Evolutionary conservation across 2,888 invertebrate genomes (phyloP).

Genomic region (Oscheius sp.): DNA sequence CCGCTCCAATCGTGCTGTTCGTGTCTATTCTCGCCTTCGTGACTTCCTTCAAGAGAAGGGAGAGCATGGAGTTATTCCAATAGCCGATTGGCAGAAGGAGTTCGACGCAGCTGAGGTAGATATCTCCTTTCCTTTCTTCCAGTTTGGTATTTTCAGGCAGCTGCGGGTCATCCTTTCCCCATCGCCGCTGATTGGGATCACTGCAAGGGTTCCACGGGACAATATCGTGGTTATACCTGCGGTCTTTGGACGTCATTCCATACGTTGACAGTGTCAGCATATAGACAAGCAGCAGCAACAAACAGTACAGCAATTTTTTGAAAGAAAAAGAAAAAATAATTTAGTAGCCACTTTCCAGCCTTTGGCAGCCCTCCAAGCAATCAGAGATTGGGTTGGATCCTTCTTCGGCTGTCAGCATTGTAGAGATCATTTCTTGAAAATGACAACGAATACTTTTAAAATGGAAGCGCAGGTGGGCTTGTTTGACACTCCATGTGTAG

Average conservation of each 20-base stretch:
- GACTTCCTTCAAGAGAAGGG: constrained; percentile 62
- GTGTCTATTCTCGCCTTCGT: constrained; percentile 52
- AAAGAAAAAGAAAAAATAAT: too few species aligned
- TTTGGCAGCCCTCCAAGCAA: constrained; percentile 80
- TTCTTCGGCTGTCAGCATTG: constrained; percentile 96
- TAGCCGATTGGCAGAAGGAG: constrained; percentile 64
- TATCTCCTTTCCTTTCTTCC: background rate
- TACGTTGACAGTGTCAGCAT: constrained; percentile 84
- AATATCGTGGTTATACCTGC: constrained; percentile 83
- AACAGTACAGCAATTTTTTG: background rate
- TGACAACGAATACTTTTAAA: constrained; percentile 77
- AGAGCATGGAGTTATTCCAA: constrained; percentile 43
- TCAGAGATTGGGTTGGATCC: constrained; percentile 87
- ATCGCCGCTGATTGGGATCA: constrained; percentile 66
- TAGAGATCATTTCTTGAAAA: constrained; percentile 84
- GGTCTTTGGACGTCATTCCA: constrained; percentile 95
- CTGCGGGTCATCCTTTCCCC: constrained; percentile 66
- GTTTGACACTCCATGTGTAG: too few species aligned
- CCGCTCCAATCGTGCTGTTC: constrained; percentile 49
- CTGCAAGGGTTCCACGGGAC: constrained; percentile 54
- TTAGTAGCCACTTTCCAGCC: constrained; percentile 71
- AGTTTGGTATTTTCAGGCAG: constrained; percentile 42
- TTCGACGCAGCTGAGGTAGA: constrained; percentile 62
- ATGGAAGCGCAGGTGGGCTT: constrained; percentile 51
- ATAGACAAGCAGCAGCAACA: constrained; percentile 57